phyloP scores from a whole-genome alignment of 2,888 invertebrate species.

The Lycaena phlaeas region DNA sequence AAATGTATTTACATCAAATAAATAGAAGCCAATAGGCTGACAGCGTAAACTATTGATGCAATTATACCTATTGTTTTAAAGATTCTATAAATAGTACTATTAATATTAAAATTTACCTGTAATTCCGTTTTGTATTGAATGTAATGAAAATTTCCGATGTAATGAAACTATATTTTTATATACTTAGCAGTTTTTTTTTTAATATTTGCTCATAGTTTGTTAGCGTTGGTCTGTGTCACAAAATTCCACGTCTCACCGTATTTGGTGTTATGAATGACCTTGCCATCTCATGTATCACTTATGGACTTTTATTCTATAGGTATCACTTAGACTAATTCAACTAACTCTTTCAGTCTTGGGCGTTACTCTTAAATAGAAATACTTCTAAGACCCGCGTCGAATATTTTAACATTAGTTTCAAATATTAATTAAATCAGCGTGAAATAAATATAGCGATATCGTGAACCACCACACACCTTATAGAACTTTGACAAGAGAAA shows the following conservation, averaged over 20 bases:
- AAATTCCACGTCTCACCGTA: conserved; percentile 6
- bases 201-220: too few species aligned
- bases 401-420: conserved; percentile 34
- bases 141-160: too few species aligned
- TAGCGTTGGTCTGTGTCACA: too few species aligned
- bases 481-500: conserved; percentile 24
- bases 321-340: conserved; percentile 67
- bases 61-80: too few species aligned
- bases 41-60: too few species aligned
- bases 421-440: conserved; percentile 32
- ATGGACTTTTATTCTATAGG: conserved; percentile 70
- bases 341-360: conserved; percentile 72
- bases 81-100: too few species aligned
- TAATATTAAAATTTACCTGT: too few species aligned
- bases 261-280: conserved; percentile 15
- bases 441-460: conserved; percentile 29
- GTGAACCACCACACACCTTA: conserved; percentile 32
- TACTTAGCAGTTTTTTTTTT: too few species aligned
- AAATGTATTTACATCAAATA: too few species aligned
- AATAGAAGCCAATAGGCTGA: too few species aligned
- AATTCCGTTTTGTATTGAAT: too few species aligned
- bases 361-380: conserved; percentile 71
- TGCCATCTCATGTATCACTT: conserved; percentile 46
- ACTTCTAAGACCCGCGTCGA: conserved; percentile 69
- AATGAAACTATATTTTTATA: too few species aligned